Percentiles rank a stretch among this genome's conserved stretches.
phyloP scores from a whole-genome alignment of 2,797 vertebrate species.

The Onychomys torridus region DNA sequence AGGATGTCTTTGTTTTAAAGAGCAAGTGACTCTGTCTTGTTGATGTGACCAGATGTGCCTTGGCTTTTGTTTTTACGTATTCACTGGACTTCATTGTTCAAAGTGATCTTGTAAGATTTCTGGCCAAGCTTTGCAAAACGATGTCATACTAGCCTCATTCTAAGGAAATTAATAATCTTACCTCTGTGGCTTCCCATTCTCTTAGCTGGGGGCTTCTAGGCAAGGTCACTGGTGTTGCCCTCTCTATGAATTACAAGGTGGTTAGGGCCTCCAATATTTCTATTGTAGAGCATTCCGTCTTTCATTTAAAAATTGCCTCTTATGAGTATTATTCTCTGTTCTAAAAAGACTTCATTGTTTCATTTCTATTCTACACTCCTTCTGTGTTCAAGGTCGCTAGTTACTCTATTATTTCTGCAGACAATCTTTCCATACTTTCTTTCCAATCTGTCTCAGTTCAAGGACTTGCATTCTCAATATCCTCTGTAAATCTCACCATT shows the following conservation, averaged over 20 bases:
- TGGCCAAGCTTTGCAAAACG: conserved; percentile 63
- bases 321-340: conserved; percentile 86
- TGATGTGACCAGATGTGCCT: conserved; percentile 68
- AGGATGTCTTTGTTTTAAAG: conserved; percentile 63
- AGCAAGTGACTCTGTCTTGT: conserved; percentile 62
- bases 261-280: conserved; percentile 78
- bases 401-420: conserved; percentile 87
- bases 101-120: conserved; percentile 71
- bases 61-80: conserved; percentile 71
- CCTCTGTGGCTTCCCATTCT: conserved; percentile 69
- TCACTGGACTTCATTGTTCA: conserved; percentile 75
- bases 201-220: conserved; percentile 56
- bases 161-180: conserved; percentile 80
- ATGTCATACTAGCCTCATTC: conserved; percentile 75
- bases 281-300: conserved; percentile 80
- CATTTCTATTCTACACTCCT: conserved; percentile 85
- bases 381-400: conserved; percentile 88
- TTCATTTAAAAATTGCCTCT: conserved; percentile 86
- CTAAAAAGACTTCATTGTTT: conserved; percentile 89
- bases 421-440: conserved; percentile 85
- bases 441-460: conserved; percentile 86
- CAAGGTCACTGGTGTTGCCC: conserved; percentile 76
- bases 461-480: conserved; percentile 86
- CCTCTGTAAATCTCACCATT: conserved; percentile 87
- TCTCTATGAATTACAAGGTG: conserved; percentile 80